Evolutionary conservation across 2,888 invertebrate species (phyloP).

Genomic region (Mechanitis mazaeus): DNA sequence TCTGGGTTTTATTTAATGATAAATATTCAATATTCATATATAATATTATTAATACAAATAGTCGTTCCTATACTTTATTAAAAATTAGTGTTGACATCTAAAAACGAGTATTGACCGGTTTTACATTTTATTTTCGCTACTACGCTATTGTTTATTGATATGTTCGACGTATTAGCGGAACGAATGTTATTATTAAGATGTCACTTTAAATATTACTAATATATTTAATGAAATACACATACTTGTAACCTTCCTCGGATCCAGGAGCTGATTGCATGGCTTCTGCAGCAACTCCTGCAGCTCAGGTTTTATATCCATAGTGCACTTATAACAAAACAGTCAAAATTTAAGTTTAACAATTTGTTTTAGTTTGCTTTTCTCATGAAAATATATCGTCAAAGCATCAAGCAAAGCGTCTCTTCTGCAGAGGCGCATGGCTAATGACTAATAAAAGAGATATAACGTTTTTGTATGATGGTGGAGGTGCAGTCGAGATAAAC

Average conservation of each 20-base stretch:
- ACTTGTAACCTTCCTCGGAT: constrained; percentile 56
- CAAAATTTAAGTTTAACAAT: constrained; percentile 32
- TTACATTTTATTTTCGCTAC: constrained; percentile 1
- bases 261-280: constrained; percentile 46
- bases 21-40: too few relatives aligned
- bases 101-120: not conserved
- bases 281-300: constrained; percentile 65
- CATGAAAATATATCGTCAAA: constrained; percentile 18
- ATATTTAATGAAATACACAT: constrained; percentile 47
- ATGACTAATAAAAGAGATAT: constrained; percentile 33
- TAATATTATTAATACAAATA: too few relatives aligned
- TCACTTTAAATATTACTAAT: constrained; percentile 28
- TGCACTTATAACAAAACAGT: constrained; percentile 35
- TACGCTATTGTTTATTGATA: constrained; percentile 27
- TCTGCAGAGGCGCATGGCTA: constrained; percentile 50
- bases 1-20: too few relatives aligned
- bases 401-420: constrained; percentile 28
- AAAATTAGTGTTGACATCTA: not conserved
- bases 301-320: constrained; percentile 62
- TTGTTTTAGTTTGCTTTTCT: constrained; percentile 24
- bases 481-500: constrained; percentile 37
- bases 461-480: constrained; percentile 40
- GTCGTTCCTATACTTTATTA: too few relatives aligned
- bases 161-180: constrained; percentile 42
- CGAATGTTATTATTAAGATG: constrained; percentile 53